A percentile compares a stretch with the other conserved stretches of the same genome.
Conservation (phyloP, 2,888 invertebrate species). For the Cerceris ruficornis region DNA sequence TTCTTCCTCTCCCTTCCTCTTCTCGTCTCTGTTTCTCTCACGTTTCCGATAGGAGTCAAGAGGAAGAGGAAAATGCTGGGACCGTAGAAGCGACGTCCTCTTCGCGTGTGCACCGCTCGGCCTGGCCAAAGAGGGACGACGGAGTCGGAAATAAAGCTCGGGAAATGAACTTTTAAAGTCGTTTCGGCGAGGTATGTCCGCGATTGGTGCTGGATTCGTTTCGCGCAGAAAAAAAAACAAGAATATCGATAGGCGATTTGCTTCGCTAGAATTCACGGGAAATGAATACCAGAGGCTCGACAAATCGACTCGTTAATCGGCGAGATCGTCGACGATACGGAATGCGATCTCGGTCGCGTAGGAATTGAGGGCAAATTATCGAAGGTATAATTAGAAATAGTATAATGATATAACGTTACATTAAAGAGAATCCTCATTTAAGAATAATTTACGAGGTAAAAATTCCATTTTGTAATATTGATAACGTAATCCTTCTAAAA, state of each 20-base stretch:
- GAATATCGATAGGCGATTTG: not conserved
- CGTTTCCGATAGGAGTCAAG: constrained; percentile 41
- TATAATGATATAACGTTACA: too few species aligned
- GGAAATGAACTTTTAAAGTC: constrained; percentile 71
- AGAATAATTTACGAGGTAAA: too few species aligned
- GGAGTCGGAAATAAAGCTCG: constrained; percentile 69
- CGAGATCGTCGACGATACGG: too few species aligned
- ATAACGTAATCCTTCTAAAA: too few species aligned
- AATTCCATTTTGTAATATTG: too few species aligned
- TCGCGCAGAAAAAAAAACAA: constrained; percentile 32
- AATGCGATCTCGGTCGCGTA: too few species aligned
- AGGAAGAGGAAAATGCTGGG: constrained; percentile 18
- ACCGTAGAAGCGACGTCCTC: not conserved
- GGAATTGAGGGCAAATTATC: too few species aligned
- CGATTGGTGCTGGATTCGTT: constrained; percentile 23
- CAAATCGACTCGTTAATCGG: too few species aligned
- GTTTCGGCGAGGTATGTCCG: constrained; percentile 55
- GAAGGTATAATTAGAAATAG: too few species aligned
- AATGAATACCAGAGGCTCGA: not conserved
- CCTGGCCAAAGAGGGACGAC: constrained; percentile 10
- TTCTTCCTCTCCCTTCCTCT: constrained; percentile 7
- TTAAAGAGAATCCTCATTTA: too few species aligned
- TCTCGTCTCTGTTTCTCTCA: constrained; percentile 33
- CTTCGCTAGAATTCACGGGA: not conserved
- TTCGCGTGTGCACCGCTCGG: constrained; percentile 11